These are phyloP conservation scores for Erythrocebus patas DNA, from an alignment of 2,113 vertebrate species.

Conservation along the genomic window DNA sequence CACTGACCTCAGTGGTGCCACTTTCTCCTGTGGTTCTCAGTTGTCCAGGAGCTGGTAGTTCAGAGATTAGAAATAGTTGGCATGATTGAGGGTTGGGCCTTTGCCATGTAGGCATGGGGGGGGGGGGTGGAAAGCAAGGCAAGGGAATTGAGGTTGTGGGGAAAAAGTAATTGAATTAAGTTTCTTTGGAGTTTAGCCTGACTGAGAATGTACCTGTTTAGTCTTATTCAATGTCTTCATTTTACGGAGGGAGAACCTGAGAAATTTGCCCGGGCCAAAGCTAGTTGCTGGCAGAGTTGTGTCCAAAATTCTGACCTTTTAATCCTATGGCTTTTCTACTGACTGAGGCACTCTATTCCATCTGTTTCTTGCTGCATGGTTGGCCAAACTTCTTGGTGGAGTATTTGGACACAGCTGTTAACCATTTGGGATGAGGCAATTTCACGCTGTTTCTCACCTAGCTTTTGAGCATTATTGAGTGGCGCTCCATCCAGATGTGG, in stretches of 20 bases:
- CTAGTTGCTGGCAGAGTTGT: neutral
- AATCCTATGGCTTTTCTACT: neutral
- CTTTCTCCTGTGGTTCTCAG: neutral
- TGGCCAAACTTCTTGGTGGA: neutral
- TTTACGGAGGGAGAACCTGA: neutral
- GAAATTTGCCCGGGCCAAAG: neutral
- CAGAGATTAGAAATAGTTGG: neutral
- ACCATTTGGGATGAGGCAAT: neutral
- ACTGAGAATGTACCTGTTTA: neutral
- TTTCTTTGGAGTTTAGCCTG: neutral
- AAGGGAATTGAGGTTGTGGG: neutral
- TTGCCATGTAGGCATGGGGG: neutral
- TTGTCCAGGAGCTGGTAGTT: neutral
- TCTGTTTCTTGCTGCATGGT: neutral
- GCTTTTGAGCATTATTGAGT: neutral
- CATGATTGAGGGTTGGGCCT: neutral
- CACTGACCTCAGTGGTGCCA: too few species aligned
- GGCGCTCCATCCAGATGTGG: neutral
- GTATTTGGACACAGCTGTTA: neutral
- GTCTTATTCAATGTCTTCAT: neutral
- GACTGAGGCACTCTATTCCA: neutral
- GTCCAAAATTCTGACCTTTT: neutral
- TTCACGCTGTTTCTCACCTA: neutral
- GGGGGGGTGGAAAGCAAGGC: neutral
- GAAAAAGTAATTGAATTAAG: neutral